These are phyloP conservation scores for Phrynocephalus guinanensis DNA, from an alignment of 2,797 vertebrate species.

Conservation along the genomic window DNA sequence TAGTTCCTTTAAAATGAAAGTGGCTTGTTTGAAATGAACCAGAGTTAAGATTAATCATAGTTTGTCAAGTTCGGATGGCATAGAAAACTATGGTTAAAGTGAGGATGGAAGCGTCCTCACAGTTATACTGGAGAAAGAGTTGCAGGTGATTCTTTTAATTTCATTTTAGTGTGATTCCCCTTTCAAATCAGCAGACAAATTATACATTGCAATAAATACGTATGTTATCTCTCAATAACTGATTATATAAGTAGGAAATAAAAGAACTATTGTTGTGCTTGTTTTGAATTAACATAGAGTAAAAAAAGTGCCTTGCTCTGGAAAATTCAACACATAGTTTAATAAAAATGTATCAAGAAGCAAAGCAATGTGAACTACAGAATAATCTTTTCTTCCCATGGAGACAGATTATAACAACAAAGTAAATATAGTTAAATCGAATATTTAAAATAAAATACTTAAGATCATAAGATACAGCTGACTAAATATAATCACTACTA, in stretches of 20 bases:
- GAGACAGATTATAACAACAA: constrained; percentile 48
- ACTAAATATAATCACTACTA: constrained; percentile 71
- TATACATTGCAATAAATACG: not conserved
- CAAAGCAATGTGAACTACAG: constrained; percentile 24
- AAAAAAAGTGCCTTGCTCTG: not conserved
- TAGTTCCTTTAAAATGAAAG: not conserved
- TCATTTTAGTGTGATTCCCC: not conserved
- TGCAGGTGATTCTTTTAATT: not conserved
- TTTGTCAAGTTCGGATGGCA: not conserved
- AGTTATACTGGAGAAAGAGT: not conserved
- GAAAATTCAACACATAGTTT: not conserved
- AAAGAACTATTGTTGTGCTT: not conserved
- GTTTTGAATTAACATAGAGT: not conserved
- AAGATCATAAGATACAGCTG: constrained; percentile 70
- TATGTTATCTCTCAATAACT: not conserved
- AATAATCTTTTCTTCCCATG: constrained; percentile 28
- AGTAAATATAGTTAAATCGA: constrained; percentile 69
- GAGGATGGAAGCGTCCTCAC: too few species aligned
- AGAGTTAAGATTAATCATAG: not conserved
- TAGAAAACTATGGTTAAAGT: not conserved
- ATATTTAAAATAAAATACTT: constrained; percentile 61
- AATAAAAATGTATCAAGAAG: constrained; percentile 29
- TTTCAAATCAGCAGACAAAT: constrained; percentile 17
- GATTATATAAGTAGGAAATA: not conserved
- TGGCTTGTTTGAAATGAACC: not conserved